Percentiles rank a stretch among this genome's conserved stretches.
phyloP scores from a whole-genome alignment of 2,888 invertebrate species.

The Didymodactylos carnosus region DNA sequence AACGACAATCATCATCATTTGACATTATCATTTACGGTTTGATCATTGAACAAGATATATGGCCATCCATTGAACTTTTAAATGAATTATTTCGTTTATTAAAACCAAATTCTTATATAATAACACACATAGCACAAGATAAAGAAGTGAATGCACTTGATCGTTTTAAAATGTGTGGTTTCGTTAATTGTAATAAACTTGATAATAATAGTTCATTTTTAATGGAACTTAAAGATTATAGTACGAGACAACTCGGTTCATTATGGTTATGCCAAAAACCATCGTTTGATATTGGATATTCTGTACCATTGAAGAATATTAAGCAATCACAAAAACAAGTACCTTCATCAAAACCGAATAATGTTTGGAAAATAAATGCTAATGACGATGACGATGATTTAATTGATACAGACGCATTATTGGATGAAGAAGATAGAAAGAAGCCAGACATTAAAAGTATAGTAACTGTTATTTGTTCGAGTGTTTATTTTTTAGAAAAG shows the following conservation, averaged over 20 bases:
- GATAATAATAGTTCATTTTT: not conserved
- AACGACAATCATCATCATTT: not conserved
- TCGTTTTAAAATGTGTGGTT: not conserved
- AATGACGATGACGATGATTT: constrained; percentile 10
- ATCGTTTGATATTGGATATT: constrained; percentile 5
- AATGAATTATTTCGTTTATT: constrained; percentile 4
- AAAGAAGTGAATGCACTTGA: not conserved
- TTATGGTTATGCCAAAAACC: constrained; percentile 6
- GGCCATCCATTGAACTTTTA: not conserved
- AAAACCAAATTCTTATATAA: constrained; percentile 1
- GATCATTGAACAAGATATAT: not conserved
- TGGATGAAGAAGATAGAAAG: constrained; percentile 9
- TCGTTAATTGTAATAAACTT: not conserved
- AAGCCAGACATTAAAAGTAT: not conserved
- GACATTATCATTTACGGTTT: constrained; percentile 6
- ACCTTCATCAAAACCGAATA: not conserved
- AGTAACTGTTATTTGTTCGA: too few species aligned
- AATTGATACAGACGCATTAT: constrained; percentile 5
- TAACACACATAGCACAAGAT: not conserved
- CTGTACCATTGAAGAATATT: not conserved
- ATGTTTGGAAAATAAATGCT: not conserved
- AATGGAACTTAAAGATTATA: not conserved
- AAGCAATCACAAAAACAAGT: not conserved
- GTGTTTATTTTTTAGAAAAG: too few species aligned
- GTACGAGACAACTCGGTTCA: not conserved